Conservation (phyloP, 2,113 vertebrate species). For the Lamprotornis superbus region DNA sequence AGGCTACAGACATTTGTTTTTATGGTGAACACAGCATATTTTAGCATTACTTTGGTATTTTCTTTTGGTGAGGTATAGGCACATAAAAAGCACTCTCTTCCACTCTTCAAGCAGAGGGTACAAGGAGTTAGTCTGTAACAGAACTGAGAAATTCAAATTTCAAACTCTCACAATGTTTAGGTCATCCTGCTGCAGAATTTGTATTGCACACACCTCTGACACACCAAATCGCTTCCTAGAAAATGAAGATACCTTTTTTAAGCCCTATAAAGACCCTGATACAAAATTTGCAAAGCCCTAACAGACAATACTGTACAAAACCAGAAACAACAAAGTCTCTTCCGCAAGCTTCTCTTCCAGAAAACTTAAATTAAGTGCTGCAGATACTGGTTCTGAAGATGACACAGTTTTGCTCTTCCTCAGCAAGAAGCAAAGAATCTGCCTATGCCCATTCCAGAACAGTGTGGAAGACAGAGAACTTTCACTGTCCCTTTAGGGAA, state of each 20-base stretch:
- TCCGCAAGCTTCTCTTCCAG: not conserved
- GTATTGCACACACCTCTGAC: not conserved
- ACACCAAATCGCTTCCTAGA: not conserved
- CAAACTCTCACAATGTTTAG: not conserved
- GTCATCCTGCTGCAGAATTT: not conserved
- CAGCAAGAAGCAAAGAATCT: not conserved
- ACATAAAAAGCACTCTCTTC: not conserved
- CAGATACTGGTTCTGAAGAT: not conserved
- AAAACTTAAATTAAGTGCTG: not conserved
- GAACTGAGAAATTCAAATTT: not conserved
- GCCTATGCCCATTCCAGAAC: not conserved
- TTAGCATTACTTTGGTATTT: not conserved
- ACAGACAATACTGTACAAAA: not conserved
- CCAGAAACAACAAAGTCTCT: not conserved
- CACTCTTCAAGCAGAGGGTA: not conserved
- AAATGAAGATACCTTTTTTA: not conserved
- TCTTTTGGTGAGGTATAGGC: not conserved
- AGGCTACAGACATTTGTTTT: not conserved
- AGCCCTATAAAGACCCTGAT: not conserved
- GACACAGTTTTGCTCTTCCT: not conserved
- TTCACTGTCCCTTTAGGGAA: not conserved
- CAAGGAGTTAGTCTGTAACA: accelerated
- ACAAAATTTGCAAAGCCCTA: not conserved
- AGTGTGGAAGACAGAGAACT: not conserved
- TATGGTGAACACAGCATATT: not conserved